A percentile compares a stretch with the other conserved stretches of the same genome.
Conservation (phyloP, 2,113 vertebrate genomes). For the Sylvicapra grimmia region DNA sequence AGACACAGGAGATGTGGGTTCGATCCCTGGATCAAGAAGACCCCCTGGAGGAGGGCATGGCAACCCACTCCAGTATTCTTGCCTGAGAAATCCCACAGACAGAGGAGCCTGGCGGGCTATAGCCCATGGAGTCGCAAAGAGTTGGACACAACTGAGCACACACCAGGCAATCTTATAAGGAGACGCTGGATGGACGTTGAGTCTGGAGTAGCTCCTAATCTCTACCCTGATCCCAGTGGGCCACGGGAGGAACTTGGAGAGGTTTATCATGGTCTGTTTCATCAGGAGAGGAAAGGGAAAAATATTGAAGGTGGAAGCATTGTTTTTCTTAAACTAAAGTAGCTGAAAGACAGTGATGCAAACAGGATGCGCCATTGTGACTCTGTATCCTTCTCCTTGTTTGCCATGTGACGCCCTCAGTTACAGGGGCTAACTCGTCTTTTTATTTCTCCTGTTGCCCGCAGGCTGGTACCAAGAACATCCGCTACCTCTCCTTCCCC, state of each 20-base stretch:
- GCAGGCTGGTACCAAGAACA: slow-evolving; percentile 60
- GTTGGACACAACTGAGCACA: neutral
- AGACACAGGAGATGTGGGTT: neutral
- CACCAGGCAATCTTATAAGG: neutral
- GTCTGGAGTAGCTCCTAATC: neutral
- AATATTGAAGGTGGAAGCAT: too few species aligned
- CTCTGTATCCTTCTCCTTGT: neutral
- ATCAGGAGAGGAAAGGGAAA: neutral
- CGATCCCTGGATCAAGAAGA: neutral
- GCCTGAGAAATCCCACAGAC: neutral
- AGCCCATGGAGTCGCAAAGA: neutral
- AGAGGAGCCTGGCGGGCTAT: neutral
- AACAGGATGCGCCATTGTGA: fast-evolving
- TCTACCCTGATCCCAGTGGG: neutral
- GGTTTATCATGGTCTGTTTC: neutral
- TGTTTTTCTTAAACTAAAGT: neutral
- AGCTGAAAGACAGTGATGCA: neutral
- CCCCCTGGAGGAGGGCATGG: neutral
- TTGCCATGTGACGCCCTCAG: fast-evolving
- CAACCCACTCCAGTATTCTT: neutral
- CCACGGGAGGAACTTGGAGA: neutral
- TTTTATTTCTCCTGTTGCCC: slow-evolving; percentile 29
- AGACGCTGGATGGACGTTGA: neutral
- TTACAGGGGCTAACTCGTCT: neutral
- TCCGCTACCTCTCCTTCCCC: slow-evolving; percentile 80